Base-by-base conservation (phyloP, 2,797 vertebrate species). In the Peromyscus eremicus region DNA sequence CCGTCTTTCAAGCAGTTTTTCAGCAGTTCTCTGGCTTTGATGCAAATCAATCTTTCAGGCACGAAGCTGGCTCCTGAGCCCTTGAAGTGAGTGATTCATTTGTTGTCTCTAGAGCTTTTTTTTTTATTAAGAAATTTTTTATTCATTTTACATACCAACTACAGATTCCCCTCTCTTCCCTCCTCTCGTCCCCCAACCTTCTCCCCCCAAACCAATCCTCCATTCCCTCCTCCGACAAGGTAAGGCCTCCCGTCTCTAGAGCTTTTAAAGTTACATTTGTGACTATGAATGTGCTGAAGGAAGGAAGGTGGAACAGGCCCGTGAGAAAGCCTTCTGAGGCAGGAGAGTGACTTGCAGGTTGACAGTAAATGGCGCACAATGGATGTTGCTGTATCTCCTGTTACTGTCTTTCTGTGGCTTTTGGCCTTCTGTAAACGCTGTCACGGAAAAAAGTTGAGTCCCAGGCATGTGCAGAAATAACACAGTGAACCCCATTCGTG, bases 1-100 rank as follows among this genome's bases (percentile, higher is more conserved):
- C 99, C 99, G 0, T 99, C 99, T 4, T 99, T 99, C 98, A 99
- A 99, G 98, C 99, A 99, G 97, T 99, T 99, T 98, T 99, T 99
- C 98, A 99, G 99, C 98, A 99, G 99, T 86, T 99, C 99, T 37
- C 95, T 99, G 98, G 99, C 99, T 97, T 99, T 99, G 98, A 99
- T 98, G 97, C 99, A 99, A 97, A 99, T 99, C 98, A 99, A 99
- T 96, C 98, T 99, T 98, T 99, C 99, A 2, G 99, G 99, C 98
- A 99, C 99, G 95, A 99, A 99, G 98, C 99, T 99, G 91, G 98
- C 99, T 23, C 99, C 99, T 32, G 99, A 99, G 94, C 99, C 99
- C 95, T 98, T 99, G 86, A 99, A 99, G 99, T 99, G 98, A 99
- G 99, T 98, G 91, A 60, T 93, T 0, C 91, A 89, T 98, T 96